Base-by-base conservation (phyloP, 2,888 invertebrate genomes). In the Epinotia bilunana region DNA sequence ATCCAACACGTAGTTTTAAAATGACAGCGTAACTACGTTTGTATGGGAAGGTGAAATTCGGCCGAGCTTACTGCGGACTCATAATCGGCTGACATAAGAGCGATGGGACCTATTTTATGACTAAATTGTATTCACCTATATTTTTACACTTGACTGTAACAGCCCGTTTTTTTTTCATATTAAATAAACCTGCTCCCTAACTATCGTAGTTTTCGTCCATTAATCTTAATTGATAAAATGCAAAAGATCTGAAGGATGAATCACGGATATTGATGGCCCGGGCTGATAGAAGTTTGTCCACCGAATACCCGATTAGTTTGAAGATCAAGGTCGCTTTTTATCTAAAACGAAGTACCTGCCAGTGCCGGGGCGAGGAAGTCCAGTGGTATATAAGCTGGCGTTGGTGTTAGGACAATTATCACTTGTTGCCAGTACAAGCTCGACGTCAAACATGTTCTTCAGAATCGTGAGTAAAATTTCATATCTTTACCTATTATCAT, bases 321-420 rank as follows among this genome's bases (percentile, higher is more conserved):
- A 93, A 93, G 92, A 93, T 93, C 92, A 93, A 93, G 93, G 93
- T 89, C 92, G 81, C 84, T 90, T 92, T 92, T 93, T 92, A 87
- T 87, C 83, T 79, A 80, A 69, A 79, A 79, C 83, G 79, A 83
- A 82, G 84, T 65, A 84, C 86, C 53, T 12, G 65, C n/a, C 83
- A 85, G 80, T 83, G 79, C 81, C 82, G 78, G 85, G 92, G 93
- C 93, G 93, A 92, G 92, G 92, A 90, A 84, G 85, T 79, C 73
- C 77, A 64, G 78, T 76, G 71, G 78, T 92, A 93, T 93, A 93
- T 91, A 93, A 91, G 88, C 83, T 80, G 76, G 80, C 82, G 83
- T 83, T 77, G 62, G 72, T 75, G 76, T 73, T 77, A 72, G 76
- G 76, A 80, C 70, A 76, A 83, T 81, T 90, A 93, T 92, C 93